phyloP scores from a whole-genome alignment of 2,888 invertebrate genomes.

The Tipula helvola region DNA sequence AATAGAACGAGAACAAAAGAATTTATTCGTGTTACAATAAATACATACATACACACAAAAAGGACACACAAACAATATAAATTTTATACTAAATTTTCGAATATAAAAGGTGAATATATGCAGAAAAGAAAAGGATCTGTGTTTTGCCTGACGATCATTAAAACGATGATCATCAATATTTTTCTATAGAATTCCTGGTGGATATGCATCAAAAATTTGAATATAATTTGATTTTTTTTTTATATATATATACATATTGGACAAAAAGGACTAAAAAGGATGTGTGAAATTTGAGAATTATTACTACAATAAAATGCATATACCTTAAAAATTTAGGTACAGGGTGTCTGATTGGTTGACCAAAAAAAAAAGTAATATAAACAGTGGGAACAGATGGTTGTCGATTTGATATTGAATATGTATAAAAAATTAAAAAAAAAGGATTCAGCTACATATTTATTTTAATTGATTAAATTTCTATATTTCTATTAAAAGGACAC shows the following conservation, averaged over 20 bases:
- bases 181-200: neutral
- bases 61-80: neutral
- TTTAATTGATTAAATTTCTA: neutral
- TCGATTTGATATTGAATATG: neutral
- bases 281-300: neutral
- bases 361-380: neutral
- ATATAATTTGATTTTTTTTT: neutral
- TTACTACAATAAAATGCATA: neutral
- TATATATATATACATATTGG: neutral
- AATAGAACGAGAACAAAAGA: neutral
- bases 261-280: neutral
- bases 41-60: neutral
- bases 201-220: neutral
- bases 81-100: neutral
- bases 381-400: neutral
- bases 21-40: neutral
- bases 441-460: neutral
- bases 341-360: neutral
- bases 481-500: neutral
- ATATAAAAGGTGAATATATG: neutral
- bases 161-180: neutral
- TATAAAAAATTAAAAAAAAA: neutral
- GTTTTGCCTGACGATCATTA: constrained; percentile 4
- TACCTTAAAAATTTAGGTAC: neutral
- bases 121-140: neutral